phyloP scores from a whole-genome alignment of 1,140 invertebrate species.

The Ladona fulva region DNA sequence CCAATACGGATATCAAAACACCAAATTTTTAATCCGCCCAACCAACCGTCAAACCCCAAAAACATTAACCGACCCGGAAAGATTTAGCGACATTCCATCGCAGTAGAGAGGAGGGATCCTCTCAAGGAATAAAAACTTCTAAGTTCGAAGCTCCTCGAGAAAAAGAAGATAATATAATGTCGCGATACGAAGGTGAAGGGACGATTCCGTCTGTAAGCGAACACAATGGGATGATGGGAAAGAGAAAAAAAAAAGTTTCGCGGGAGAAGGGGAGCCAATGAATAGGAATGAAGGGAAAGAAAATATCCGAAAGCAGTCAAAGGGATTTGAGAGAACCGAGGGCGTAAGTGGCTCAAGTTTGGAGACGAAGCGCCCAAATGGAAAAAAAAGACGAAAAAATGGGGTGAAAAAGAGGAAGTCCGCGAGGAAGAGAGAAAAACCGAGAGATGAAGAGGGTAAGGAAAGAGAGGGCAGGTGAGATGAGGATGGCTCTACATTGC shows the following conservation, averaged over 20 bases:
- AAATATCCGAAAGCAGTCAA: background rate
- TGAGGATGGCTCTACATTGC: no score
- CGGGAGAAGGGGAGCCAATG: background rate
- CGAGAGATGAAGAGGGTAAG: slow-evolving; percentile 16
- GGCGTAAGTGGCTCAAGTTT: background rate
- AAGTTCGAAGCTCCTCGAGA: no score
- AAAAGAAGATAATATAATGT: no score
- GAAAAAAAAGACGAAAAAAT: slow-evolving; percentile 9
- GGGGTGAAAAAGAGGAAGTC: slow-evolving; percentile 17
- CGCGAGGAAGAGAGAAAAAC: background rate
- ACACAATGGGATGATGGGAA: background rate
- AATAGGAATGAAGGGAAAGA: background rate
- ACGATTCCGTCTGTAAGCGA: background rate
- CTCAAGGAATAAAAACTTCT: no score
- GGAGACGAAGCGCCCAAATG: background rate
- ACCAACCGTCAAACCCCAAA: no score
- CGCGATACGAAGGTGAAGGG: no score
- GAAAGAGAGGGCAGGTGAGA: slow-evolving; percentile 14
- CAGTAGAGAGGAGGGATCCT: no score
- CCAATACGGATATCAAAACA: no score
- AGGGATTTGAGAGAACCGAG: background rate
- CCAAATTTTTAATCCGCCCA: no score
- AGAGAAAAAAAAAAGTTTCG: background rate
- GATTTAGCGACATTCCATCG: no score
- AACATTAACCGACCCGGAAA: no score